Conservation (phyloP, 2,888 invertebrate genomes). For the Dolichopus griseipennis region DNA sequence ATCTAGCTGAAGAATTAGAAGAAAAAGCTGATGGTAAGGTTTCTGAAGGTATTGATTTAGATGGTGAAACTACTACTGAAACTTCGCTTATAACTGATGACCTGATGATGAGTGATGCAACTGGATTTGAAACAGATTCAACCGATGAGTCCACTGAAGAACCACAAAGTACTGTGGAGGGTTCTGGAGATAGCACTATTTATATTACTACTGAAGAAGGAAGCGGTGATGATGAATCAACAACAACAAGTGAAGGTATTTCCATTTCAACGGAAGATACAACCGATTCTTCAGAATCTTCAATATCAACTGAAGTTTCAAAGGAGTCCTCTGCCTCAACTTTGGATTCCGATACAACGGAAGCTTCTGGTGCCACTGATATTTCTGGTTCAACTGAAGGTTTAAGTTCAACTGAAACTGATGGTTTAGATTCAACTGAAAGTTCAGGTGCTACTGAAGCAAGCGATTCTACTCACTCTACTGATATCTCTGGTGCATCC, state of each 20-base stretch:
- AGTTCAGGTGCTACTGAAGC: slow-evolving; percentile 20
- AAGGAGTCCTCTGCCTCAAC: slow-evolving; percentile 25
- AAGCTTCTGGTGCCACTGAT: slow-evolving; percentile 18
- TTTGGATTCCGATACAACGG: neutral
- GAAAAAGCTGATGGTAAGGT: slow-evolving; percentile 28
- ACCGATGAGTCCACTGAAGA: slow-evolving; percentile 27
- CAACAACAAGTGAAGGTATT: slow-evolving; percentile 8
- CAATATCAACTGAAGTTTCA: slow-evolving; percentile 20
- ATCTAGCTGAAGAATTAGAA: slow-evolving; percentile 28
- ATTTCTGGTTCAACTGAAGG: slow-evolving; percentile 26
- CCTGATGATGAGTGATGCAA: slow-evolving; percentile 47
- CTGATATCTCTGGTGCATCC: slow-evolving; percentile 10
- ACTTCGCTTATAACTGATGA: slow-evolving; percentile 43
- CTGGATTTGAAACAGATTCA: slow-evolving; percentile 29
- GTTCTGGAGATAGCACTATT: slow-evolving; percentile 32
- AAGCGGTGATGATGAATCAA: slow-evolving; percentile 30
- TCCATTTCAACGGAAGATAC: slow-evolving; percentile 16
- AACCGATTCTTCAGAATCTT: slow-evolving; percentile 14
- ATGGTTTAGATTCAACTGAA: slow-evolving; percentile 16
- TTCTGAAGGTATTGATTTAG: slow-evolving; percentile 32
- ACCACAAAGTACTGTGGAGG: slow-evolving; percentile 25
- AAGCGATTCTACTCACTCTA: slow-evolving; percentile 24
- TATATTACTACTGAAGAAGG: slow-evolving; percentile 27
- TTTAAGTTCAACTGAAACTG: slow-evolving; percentile 21
- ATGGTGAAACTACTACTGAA: slow-evolving; percentile 31